A percentile compares a stretch with the other conserved stretches of the same genome.
Evolutionary conservation across 2,888 invertebrate species (phyloP).

Genomic region (Eudasyphora cyanicolor): DNA sequence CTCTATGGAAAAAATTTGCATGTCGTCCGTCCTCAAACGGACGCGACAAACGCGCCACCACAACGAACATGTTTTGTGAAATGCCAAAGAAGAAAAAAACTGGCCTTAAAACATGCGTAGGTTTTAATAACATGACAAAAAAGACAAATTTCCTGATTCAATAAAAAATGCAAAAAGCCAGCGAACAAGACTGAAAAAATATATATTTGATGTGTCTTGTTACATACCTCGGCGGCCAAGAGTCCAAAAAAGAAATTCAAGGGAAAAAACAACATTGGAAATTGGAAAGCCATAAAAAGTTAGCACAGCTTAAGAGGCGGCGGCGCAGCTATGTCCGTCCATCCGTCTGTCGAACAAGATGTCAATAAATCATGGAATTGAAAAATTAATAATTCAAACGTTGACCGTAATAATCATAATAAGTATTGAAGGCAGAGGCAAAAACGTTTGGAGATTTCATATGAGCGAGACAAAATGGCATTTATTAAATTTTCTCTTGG

Average conservation of each 20-base stretch:
- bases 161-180: conserved; percentile 11
- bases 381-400: background rate
- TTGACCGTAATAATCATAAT: background rate
- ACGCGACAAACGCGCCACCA: background rate
- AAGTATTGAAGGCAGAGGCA: too few species aligned
- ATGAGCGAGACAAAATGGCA: too few species aligned
- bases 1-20: conserved; percentile 56
- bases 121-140: conserved; percentile 66
- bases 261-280: background rate
- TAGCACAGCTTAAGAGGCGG: background rate
- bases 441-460: too few species aligned
- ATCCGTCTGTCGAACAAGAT: too few species aligned
- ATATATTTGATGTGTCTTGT: too few species aligned
- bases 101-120: conserved; percentile 63
- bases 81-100: conserved; percentile 31
- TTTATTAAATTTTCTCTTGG: too few species aligned
- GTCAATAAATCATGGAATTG: background rate
- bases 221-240: background rate
- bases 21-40: conserved; percentile 43
- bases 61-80: conserved; percentile 57
- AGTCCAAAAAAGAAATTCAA: background rate
- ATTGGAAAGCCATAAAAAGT: background rate
- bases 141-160: conserved; percentile 65
- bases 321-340: too few species aligned
- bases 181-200: background rate